A percentile compares a stretch with the other conserved stretches of the same genome.
phyloP scores from a whole-genome alignment of 1,140 invertebrate genomes.

The Batillaria attramentaria region DNA sequence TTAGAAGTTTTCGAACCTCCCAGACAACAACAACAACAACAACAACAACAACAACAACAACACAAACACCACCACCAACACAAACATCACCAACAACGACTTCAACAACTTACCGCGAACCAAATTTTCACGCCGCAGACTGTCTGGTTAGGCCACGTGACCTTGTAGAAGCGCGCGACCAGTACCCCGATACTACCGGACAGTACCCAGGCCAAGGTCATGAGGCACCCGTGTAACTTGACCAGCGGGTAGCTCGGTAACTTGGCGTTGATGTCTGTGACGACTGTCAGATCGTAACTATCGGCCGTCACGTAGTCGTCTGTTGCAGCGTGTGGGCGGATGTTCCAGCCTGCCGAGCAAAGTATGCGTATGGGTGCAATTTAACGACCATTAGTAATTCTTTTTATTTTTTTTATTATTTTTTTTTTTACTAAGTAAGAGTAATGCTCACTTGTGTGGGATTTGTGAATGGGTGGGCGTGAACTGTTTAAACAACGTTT shows the following conservation, averaged over 20 bases:
- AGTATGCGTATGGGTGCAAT: no score
- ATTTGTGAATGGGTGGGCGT: no score
- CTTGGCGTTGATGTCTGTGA: conserved; percentile 6
- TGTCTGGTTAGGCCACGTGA: conserved; percentile 41
- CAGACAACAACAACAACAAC: no score
- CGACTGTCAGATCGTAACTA: conserved; percentile 4
- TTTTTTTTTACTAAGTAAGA: no score
- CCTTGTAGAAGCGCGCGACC: conserved; percentile 49
- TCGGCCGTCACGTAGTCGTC: conserved; percentile 19
- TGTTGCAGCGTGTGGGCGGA: not conserved
- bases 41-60: no score
- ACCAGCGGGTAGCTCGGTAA: not conserved
- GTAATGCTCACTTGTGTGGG: no score
- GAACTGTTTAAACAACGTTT: no score
- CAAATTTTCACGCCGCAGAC: conserved; percentile 49
- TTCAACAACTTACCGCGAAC: conserved; percentile 44
- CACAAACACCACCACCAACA: not conserved
- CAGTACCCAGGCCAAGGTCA: conserved; percentile 53
- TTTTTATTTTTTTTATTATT: no score
- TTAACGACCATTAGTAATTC: no score
- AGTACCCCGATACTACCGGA: conserved; percentile 51
- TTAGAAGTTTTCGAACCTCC: not conserved
- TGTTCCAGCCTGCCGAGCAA: conserved; percentile 22
- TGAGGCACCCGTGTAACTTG: conserved; percentile 43
- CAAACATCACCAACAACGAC: not conserved